phyloP scores from a whole-genome alignment of 2,797 vertebrate genomes.

The Anguilla marmorata region DNA sequence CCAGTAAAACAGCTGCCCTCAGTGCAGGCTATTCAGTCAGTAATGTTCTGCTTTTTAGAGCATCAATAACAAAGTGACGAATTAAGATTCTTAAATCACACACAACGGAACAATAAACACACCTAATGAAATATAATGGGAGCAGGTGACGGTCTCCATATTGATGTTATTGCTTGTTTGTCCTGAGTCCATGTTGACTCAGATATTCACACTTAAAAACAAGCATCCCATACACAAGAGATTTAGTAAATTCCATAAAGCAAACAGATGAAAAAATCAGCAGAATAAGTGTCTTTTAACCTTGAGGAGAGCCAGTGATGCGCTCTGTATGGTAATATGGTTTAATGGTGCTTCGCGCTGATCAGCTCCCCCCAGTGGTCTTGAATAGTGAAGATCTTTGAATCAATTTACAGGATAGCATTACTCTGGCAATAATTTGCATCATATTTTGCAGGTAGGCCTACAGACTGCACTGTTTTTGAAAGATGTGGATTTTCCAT shows the following conservation, averaged over 20 bases:
- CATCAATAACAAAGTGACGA: background rate
- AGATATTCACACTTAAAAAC: background rate
- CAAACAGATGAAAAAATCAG: background rate
- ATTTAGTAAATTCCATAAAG: background rate
- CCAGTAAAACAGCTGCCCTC: background rate
- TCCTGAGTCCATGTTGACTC: background rate
- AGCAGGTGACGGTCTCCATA: background rate
- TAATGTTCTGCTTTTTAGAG: background rate
- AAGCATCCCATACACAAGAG: background rate
- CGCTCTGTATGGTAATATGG: slow-evolving; percentile 6
- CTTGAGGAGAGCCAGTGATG: slow-evolving; percentile 3
- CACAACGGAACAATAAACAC: background rate
- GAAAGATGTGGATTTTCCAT: background rate
- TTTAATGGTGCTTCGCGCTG: background rate
- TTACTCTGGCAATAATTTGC: background rate
- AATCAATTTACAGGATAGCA: background rate
- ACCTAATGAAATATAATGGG: background rate
- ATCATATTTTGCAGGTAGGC: background rate
- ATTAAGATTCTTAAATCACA: background rate
- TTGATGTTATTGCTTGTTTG: background rate
- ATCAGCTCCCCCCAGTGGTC: background rate
- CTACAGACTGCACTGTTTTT: background rate
- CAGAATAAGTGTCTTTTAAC: slow-evolving; percentile 15
- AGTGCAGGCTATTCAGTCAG: background rate
- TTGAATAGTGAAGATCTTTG: background rate